Conservation (phyloP, 2,113 vertebrate genomes). For the Eidolon helvum region DNA sequence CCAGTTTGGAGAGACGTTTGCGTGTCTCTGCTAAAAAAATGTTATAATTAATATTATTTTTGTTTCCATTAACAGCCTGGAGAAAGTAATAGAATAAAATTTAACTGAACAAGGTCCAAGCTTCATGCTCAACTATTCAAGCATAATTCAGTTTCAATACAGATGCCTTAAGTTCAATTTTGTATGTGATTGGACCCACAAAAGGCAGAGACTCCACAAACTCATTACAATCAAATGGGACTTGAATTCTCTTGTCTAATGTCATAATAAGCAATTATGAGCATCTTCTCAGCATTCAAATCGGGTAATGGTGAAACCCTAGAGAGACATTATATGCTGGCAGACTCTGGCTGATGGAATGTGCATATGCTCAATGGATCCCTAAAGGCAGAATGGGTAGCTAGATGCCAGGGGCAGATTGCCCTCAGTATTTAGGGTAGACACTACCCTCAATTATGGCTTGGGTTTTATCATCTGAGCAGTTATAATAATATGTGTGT, state of each 20-base stretch:
- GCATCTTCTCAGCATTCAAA: conserved; percentile 69
- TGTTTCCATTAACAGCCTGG: background rate
- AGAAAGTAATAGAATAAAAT: background rate
- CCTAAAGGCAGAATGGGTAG: conserved; percentile 51
- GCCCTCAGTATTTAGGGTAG: conserved; percentile 39
- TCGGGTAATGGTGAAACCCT: conserved; percentile 69
- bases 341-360: conserved; percentile 60
- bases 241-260: conserved; percentile 75
- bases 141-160: conserved; percentile 23
- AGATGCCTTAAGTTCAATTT: conserved; percentile 29
- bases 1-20: background rate
- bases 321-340: conserved; percentile 62
- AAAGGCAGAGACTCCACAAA: conserved; percentile 46
- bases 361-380: conserved; percentile 56
- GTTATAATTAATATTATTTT: conserved; percentile 15
- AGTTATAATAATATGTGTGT: conserved; percentile 51
- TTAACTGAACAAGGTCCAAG: background rate
- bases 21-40: background rate
- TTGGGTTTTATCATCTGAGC: conserved; percentile 43
- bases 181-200: conserved; percentile 25
- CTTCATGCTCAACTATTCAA: background rate
- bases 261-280: conserved; percentile 79
- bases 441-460: conserved; percentile 17
- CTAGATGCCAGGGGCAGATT: conserved; percentile 51
- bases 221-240: conserved; percentile 74